phyloP scores from a whole-genome alignment of 2,888 invertebrate genomes.

The Horisme vitalbata region DNA sequence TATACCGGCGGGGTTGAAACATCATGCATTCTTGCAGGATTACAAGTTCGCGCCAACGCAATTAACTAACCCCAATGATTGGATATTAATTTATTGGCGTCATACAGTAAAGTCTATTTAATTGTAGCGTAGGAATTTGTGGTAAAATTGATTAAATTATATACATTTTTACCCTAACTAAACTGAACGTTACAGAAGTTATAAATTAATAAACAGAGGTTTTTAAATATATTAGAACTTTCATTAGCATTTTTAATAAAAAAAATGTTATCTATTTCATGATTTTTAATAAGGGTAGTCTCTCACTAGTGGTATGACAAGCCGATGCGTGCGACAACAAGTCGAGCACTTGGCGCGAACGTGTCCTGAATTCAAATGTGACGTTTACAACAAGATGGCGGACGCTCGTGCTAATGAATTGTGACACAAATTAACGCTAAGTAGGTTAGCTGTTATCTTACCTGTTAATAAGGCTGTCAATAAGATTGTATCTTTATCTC shows the following conservation, averaged over 20 bases:
- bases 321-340: conserved; percentile 35
- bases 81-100: conserved; percentile 63
- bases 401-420: conserved; percentile 51
- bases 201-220: too few relatives aligned
- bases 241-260: too few relatives aligned
- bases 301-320: conserved; percentile 24
- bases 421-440: conserved; percentile 49
- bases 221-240: too few relatives aligned
- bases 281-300: conserved; percentile 26
- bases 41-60: conserved; percentile 56
- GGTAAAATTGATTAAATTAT: conserved; percentile 4
- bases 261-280: neutral
- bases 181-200: too few relatives aligned
- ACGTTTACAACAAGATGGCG: conserved; percentile 53
- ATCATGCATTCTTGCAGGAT: conserved; percentile 55
- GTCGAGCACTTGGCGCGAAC: conserved; percentile 43
- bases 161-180: neutral
- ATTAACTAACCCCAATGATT: conserved; percentile 62
- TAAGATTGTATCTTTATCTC: neutral
- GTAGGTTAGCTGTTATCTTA: conserved; percentile 37
- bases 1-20: conserved; percentile 29
- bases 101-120: conserved; percentile 38
- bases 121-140: conserved; percentile 19
- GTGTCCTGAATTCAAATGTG: conserved; percentile 67
- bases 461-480: conserved; percentile 19